phyloP scores from a whole-genome alignment of 2,888 invertebrate genomes.

The Lepidochrysops patricia region DNA sequence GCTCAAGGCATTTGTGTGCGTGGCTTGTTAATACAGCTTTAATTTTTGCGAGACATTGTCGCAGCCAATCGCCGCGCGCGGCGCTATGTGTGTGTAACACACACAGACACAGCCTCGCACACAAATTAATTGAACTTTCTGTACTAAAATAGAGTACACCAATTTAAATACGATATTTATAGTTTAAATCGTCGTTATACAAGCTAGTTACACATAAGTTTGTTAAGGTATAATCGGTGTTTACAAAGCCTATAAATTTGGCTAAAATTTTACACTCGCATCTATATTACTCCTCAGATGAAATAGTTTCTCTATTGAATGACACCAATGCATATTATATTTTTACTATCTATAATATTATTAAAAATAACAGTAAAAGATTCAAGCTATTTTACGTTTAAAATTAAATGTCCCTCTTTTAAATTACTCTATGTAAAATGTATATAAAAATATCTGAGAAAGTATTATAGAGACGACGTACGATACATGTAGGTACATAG shows the following conservation, averaged over 20 bases:
- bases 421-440: constrained; percentile 1
- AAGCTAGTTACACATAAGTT: constrained; percentile 45
- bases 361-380: not conserved
- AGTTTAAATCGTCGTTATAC: constrained; percentile 42
- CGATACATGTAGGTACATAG: constrained; percentile 31
- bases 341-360: not conserved
- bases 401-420: constrained; percentile 1
- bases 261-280: constrained; percentile 22
- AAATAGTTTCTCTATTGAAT: not conserved
- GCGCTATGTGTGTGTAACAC: too few species aligned
- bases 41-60: too few species aligned
- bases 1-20: too few species aligned
- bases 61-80: too few species aligned
- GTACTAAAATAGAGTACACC: constrained; percentile 30
- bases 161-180: constrained; percentile 36
- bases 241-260: constrained; percentile 27
- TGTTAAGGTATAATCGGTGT: constrained; percentile 35
- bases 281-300: constrained; percentile 17
- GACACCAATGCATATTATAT: not conserved
- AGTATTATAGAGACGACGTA: constrained; percentile 16
- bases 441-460: constrained; percentile 16
- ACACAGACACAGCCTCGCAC: too few species aligned
- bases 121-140: too few species aligned
- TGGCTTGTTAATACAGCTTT: too few species aligned
- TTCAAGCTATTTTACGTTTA: constrained; percentile 1